Base-by-base conservation (phyloP, 2,888 invertebrate genomes). In the Rapana venosa region DNA sequence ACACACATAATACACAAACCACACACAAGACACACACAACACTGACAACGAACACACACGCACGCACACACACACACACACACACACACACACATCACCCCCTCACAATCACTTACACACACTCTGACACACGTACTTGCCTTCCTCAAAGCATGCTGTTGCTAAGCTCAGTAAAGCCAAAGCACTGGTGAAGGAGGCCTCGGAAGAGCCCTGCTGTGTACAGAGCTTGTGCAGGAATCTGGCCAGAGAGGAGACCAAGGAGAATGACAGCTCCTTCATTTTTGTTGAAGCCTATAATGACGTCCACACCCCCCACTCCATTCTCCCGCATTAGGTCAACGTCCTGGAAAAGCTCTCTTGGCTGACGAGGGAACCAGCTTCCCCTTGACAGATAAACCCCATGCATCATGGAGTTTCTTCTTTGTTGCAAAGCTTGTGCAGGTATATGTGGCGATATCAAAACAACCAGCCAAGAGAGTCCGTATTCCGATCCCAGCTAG, bases 251-350 rank as follows among this genome's bases (percentile, higher is more conserved):
- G 8, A 47, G 47, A 47, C 47, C 47, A 47, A 47, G 36, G 13
- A 36, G 70, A 13, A 70, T 20, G 26, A 61, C 11, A 17, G 87
- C 66, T 4, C 87, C 87, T 26, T 87, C 87, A 66, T 26, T 66
- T 20, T 87, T 87, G 70, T 87, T 90, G 56, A 89, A 79, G 56
- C 88, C 88, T 11, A 74, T 32, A 8, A 90, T 83, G 66, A 89
- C 70, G 77, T 90, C 90, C 26, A 89, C 47, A 35, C 89, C 84
- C 13, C 47, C 87, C 22, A 90, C 36, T 15, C 86, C 66, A 13
- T 81, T 89, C 32, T 79, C 66, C 58, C 47, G 22, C 30, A 90
- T 32, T 87, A 86, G 83, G 15, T 20, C 32, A 22, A 36, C 70
- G 61, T 90, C 84, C 35, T 58, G n/a, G 66, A 87, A 15, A 35